These are phyloP conservation scores for Pseudomugil gertrudae DNA, from an alignment of 2,797 vertebrate genomes.

Conservation along the genomic window DNA sequence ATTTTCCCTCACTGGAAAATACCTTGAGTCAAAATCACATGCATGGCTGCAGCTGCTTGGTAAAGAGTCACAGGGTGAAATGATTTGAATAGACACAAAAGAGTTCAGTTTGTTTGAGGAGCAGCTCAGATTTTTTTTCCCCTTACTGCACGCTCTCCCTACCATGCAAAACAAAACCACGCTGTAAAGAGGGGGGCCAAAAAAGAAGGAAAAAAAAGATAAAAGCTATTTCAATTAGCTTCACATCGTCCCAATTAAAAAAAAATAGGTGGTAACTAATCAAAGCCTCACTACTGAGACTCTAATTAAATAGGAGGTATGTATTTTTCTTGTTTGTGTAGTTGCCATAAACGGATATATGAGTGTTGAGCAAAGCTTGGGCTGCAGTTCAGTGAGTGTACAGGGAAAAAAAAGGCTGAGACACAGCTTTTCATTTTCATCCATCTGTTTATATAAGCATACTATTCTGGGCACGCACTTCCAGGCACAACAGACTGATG, in stretches of 20 bases:
- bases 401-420: slow-evolving; percentile 16
- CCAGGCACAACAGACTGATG: slow-evolving; percentile 46
- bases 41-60: slow-evolving; percentile 53
- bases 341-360: slow-evolving; percentile 34
- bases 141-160: slow-evolving; percentile 46
- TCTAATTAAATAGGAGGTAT: slow-evolving; percentile 13
- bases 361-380: slow-evolving; percentile 34
- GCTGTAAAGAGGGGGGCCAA: slow-evolving; percentile 1
- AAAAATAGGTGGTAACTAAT: slow-evolving; percentile 26
- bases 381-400: slow-evolving; percentile 28
- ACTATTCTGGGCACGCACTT: slow-evolving; percentile 58
- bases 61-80: slow-evolving; percentile 57
- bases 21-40: slow-evolving; percentile 57
- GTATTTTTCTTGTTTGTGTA: slow-evolving; percentile 17
- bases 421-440: slow-evolving; percentile 44
- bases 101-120: slow-evolving; percentile 66
- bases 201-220: neutral
- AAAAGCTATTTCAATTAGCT: slow-evolving; percentile 33
- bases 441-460: slow-evolving; percentile 63
- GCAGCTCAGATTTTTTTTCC: slow-evolving; percentile 53
- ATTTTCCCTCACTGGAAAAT: slow-evolving; percentile 31
- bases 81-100: slow-evolving; percentile 68
- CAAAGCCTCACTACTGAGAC: slow-evolving; percentile 4
- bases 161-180: slow-evolving; percentile 59
- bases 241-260: slow-evolving; percentile 36